These are phyloP conservation scores for Lateolabrax maculatus DNA, from an alignment of 2,797 vertebrate genomes.

Conservation along the genomic window DNA sequence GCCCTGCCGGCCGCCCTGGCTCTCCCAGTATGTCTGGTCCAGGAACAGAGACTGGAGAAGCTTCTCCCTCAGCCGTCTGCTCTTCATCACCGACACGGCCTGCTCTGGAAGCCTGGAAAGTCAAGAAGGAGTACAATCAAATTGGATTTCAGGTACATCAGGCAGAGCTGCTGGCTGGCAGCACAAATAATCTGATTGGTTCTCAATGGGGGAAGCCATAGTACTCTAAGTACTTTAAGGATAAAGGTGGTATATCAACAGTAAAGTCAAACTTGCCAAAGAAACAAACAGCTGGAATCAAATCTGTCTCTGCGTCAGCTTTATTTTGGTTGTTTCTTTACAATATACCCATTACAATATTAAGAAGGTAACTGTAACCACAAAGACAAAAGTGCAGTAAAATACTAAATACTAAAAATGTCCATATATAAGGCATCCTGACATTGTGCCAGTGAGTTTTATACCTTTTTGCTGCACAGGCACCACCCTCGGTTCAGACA, in stretches of 20 bases:
- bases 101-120: slow-evolving; percentile 90
- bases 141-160: not conserved
- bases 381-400: not conserved
- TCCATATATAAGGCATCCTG: too few species aligned
- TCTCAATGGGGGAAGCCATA: not conserved
- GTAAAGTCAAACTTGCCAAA: not conserved
- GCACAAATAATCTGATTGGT: not conserved
- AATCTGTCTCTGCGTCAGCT: not conserved
- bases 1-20: slow-evolving; percentile 94
- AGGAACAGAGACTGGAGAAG: slow-evolving; percentile 97
- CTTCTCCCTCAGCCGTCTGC: slow-evolving; percentile 90
- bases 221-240: not conserved
- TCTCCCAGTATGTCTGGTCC: slow-evolving; percentile 95
- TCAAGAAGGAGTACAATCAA: not conserved
- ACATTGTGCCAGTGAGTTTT: too few species aligned
- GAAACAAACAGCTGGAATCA: not conserved
- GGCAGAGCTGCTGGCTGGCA: not conserved
- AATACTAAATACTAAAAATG: not conserved
- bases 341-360: not conserved
- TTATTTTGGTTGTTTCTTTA: not conserved
- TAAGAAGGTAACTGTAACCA: not conserved
- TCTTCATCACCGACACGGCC: slow-evolving; percentile 91
- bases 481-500: too few species aligned
- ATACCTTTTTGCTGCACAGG: too few species aligned
- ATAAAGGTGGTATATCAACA: not conserved